Evolutionary conservation across 2,113 vertebrate species (phyloP).

Genomic region (Malaclemys terrapin): DNA sequence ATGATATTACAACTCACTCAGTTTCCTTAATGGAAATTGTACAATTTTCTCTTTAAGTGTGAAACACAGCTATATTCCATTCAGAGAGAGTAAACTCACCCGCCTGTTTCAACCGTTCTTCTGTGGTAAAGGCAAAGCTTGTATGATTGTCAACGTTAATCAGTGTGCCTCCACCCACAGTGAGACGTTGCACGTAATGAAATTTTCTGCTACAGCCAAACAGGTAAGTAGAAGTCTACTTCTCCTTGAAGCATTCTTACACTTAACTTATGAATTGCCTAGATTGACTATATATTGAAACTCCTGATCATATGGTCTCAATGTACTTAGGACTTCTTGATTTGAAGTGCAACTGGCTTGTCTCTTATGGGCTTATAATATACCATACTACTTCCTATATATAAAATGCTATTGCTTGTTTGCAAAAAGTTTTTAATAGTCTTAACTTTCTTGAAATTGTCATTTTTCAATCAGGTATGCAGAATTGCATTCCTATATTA

Average conservation of each 20-base stretch:
- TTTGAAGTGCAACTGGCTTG: background rate
- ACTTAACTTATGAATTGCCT: background rate
- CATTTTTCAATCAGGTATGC: background rate
- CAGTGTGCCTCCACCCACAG: slow-evolving; percentile 90
- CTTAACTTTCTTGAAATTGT: background rate
- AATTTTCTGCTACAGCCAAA: slow-evolving; percentile 91
- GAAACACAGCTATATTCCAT: slow-evolving; percentile 83
- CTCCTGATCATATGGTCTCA: background rate
- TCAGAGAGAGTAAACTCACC: slow-evolving; percentile 92
- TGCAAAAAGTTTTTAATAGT: background rate
- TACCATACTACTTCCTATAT: background rate
- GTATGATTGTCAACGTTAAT: slow-evolving; percentile 92
- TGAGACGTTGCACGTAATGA: slow-evolving; percentile 92
- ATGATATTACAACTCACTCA: background rate
- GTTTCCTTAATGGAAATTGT: background rate
- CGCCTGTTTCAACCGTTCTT: slow-evolving; percentile 92
- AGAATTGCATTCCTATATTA: background rate
- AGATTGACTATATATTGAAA: background rate
- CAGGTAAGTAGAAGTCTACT: slow-evolving; percentile 75
- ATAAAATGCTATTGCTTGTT: background rate
- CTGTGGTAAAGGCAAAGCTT: slow-evolving; percentile 88
- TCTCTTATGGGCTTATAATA: background rate
- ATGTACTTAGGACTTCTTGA: background rate
- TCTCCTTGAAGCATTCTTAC: background rate
- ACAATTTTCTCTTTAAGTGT: slow-evolving; percentile 5